Conservation (phyloP, 2,888 invertebrate genomes). For the Lycophotia porphyrea region DNA sequence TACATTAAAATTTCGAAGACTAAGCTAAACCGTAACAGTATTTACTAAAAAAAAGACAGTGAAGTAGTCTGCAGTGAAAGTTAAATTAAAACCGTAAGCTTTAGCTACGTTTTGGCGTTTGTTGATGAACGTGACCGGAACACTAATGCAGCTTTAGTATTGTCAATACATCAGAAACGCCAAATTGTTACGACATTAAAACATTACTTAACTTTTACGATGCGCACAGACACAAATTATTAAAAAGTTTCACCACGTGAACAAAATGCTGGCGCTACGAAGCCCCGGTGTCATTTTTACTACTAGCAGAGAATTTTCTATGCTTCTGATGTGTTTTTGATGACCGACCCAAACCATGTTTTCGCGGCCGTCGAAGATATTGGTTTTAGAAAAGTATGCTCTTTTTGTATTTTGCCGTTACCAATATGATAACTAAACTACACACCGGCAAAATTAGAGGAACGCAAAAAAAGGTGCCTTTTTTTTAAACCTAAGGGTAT, state of each 20-base stretch:
- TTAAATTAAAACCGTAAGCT: slow-evolving; percentile 72
- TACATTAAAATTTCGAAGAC: slow-evolving; percentile 12
- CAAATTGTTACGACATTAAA: slow-evolving; percentile 55
- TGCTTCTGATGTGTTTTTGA: slow-evolving; percentile 61
- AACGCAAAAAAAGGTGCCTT: too few species aligned
- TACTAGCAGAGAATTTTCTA: slow-evolving; percentile 44
- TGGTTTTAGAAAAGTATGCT: neutral
- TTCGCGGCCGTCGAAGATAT: slow-evolving; percentile 24
- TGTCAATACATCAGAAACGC: slow-evolving; percentile 50
- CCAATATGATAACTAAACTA: too few species aligned
- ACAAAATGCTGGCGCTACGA: slow-evolving; percentile 30
- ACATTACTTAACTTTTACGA: slow-evolving; percentile 54
- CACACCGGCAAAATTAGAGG: too few species aligned
- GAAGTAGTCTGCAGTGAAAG: slow-evolving; percentile 80
- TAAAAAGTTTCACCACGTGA: slow-evolving; percentile 50
- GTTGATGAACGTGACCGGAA: slow-evolving; percentile 74
- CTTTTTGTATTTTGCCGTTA: neutral
- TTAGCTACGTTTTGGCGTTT: slow-evolving; percentile 75
- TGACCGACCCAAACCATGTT: slow-evolving; percentile 44
- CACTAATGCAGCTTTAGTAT: slow-evolving; percentile 66
- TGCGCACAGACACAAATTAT: slow-evolving; percentile 32
- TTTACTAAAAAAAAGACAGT: slow-evolving; percentile 21
- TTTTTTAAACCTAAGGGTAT: too few species aligned
- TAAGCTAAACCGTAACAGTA: slow-evolving; percentile 12
- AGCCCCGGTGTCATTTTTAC: slow-evolving; percentile 24